These are phyloP conservation scores for Branchellion lobata DNA, from an alignment of 2,888 invertebrate genomes.

Conservation along the genomic window DNA sequence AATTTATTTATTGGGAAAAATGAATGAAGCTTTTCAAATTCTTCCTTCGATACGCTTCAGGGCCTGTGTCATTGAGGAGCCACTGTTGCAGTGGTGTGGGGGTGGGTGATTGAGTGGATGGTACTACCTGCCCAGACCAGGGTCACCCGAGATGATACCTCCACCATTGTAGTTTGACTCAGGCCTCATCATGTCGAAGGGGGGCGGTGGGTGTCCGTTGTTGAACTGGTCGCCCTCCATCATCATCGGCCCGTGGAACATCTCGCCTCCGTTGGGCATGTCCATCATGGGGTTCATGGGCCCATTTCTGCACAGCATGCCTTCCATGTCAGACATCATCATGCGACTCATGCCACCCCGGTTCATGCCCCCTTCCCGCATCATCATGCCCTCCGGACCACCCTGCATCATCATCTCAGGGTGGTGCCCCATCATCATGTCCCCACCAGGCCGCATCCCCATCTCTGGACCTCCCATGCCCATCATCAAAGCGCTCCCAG, in stretches of 20 bases:
- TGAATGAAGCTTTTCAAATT: too few relatives aligned
- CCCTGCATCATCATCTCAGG: conserved; percentile 26
- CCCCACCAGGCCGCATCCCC: conserved; percentile 15
- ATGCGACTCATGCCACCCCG: conserved; percentile 28
- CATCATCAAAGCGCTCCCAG: conserved; percentile 37
- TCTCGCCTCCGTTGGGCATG: conserved; percentile 33
- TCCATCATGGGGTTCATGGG: conserved; percentile 36
- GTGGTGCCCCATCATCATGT: conserved; percentile 35
- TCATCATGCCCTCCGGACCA: conserved; percentile 35
- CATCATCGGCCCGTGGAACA: conserved; percentile 33
- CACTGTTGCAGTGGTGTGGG: too few relatives aligned
- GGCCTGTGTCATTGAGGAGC: too few relatives aligned
- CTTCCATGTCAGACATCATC: conserved; percentile 38
- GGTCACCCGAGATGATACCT: conserved; percentile 36
- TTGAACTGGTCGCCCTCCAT: conserved; percentile 33
- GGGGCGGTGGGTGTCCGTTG: conserved; percentile 20
- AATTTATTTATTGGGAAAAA: too few relatives aligned
- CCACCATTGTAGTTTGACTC: conserved; percentile 40
- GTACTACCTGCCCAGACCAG: conserved; percentile 47
- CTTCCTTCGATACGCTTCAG: too few relatives aligned
- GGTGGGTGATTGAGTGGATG: not conserved
- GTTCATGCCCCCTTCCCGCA: not conserved
- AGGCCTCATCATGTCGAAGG: conserved; percentile 41
- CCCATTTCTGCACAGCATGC: conserved; percentile 35
- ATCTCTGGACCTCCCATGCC: conserved; percentile 24